Base-by-base conservation (phyloP, 2,888 invertebrate genomes). In the Meteorus colon region DNA sequence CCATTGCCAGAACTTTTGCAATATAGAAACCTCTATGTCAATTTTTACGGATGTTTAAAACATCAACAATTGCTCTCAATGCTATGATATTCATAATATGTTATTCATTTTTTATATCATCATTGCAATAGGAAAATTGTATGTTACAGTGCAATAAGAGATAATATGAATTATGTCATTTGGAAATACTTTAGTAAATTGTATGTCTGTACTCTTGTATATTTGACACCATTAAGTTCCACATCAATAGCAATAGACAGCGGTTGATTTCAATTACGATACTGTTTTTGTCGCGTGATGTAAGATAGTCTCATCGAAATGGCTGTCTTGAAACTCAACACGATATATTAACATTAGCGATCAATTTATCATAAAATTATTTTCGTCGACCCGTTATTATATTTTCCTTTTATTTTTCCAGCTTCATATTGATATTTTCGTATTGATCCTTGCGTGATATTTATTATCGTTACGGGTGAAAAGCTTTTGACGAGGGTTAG, bases 1-100 rank as follows among this genome's bases (percentile, higher is more conserved):
- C 24, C 65, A 65, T 37, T 65, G 65, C 65, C 65, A 65, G 37
- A 65, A 65, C 14, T 37, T 12, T 31, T n/a, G n/a, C n/a, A 19
- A 10, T 55, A 4, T 6, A 10, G 8, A n/a, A 19, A 48, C 4
- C 19, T 19, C 4, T 41, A 55, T 48, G n/a, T 48, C 0, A 16
- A 48, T 48, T 48, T 48, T 6, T 48, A n/a, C n/a, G n/a, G n/a
- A 48, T 48, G n/a, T 16, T n/a, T 16, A 14, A n/a, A 48, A 48
- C 48, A 48, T n/a, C 48, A n/a, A 48, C 2, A 16, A 48, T 48
- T n/a, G 4, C n/a, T 48, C n/a, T n/a, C 5, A 48, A 48, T n/a
- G n/a, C 6, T n/a, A 48, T 48, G 24, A 2, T 5, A 48, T 48
- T 48, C 16, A 14, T 48, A 16, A 14, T 48, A 16, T 48, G 0